phyloP scores from a whole-genome alignment of 2,113 vertebrate genomes.

The Ploceus nigricollis region DNA sequence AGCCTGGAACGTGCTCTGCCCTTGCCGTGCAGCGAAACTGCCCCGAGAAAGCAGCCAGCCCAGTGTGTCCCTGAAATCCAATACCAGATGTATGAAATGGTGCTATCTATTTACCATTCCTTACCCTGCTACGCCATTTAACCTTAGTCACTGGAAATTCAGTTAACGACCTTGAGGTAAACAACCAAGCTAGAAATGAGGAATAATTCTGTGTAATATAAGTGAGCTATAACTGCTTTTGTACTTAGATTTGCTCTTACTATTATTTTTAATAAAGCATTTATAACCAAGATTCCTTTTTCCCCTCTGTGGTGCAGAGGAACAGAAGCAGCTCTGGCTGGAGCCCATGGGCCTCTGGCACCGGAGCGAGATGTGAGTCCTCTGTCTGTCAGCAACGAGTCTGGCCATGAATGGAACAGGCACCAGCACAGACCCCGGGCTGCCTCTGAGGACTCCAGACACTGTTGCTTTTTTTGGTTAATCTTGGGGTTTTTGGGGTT shows the following conservation, averaged over 20 bases:
- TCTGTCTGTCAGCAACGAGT: constrained; percentile 66
- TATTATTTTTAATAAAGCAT: constrained; percentile 68
- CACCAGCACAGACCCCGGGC: constrained; percentile 63
- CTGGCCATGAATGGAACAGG: constrained; percentile 77
- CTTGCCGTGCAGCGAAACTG: neutral
- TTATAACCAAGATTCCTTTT: constrained; percentile 43
- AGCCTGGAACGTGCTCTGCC: neutral
- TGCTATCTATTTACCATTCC: constrained; percentile 85
- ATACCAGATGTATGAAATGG: constrained; percentile 73
- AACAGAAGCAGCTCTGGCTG: constrained; percentile 26
- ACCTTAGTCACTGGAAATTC: constrained; percentile 79
- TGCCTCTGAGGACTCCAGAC: constrained; percentile 79
- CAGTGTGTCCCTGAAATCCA: neutral
- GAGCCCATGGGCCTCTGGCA: neutral
- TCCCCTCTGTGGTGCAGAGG: constrained; percentile 30
- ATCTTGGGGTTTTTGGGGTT: neutral
- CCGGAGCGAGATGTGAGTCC: constrained; percentile 26
- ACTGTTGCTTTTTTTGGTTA: constrained; percentile 4
- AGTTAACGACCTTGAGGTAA: constrained; percentile 68
- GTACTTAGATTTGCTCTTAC: constrained; percentile 72
- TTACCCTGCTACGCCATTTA: constrained; percentile 73
- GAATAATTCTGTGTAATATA: constrained; percentile 77
- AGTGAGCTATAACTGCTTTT: constrained; percentile 73
- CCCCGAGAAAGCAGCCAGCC: constrained; percentile 25
- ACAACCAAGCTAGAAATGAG: constrained; percentile 60